Evolutionary conservation across 2,888 invertebrate species (phyloP).

Genomic region (Campopleginae sp.): DNA sequence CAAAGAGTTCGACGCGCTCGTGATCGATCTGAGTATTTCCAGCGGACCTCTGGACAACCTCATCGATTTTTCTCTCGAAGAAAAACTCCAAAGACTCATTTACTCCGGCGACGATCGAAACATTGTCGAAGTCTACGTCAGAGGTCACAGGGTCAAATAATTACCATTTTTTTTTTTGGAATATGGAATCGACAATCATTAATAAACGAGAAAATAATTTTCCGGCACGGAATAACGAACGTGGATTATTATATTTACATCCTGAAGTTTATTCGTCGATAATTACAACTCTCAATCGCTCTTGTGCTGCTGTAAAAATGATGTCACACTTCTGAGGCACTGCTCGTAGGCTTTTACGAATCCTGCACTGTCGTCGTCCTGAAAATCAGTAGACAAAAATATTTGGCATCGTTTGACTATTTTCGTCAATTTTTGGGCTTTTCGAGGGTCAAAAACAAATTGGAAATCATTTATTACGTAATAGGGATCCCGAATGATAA

Average conservation of each 20-base stretch:
- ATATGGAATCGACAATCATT: neutral
- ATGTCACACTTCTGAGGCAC: slow-evolving; percentile 88
- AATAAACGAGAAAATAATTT: neutral
- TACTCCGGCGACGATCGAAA: slow-evolving; percentile 94
- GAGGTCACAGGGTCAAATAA: slow-evolving; percentile 84
- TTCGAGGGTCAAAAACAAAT: neutral
- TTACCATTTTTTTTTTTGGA: neutral
- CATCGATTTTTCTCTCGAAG: slow-evolving; percentile 85
- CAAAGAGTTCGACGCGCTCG: slow-evolving; percentile 94
- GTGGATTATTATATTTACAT: slow-evolving; percentile 24
- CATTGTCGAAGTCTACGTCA: slow-evolving; percentile 90
- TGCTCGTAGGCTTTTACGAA: slow-evolving; percentile 92
- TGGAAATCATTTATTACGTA: slow-evolving; percentile 88
- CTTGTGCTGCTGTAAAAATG: slow-evolving; percentile 86
- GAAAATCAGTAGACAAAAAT: slow-evolving; percentile 35
- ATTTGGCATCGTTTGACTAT: neutral
- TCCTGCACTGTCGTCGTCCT: slow-evolving; percentile 89
- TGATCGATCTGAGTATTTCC: slow-evolving; percentile 88
- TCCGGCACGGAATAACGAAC: neutral
- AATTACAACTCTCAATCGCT: slow-evolving; percentile 36
- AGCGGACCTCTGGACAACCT: slow-evolving; percentile 86
- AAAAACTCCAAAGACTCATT: slow-evolving; percentile 91
- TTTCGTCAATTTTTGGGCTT: neutral
- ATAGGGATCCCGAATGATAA: slow-evolving; percentile 95
- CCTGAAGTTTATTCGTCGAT: slow-evolving; percentile 20